Conservation (phyloP, 2,113 vertebrate genomes). For the Rhinopithecus roxellana region DNA sequence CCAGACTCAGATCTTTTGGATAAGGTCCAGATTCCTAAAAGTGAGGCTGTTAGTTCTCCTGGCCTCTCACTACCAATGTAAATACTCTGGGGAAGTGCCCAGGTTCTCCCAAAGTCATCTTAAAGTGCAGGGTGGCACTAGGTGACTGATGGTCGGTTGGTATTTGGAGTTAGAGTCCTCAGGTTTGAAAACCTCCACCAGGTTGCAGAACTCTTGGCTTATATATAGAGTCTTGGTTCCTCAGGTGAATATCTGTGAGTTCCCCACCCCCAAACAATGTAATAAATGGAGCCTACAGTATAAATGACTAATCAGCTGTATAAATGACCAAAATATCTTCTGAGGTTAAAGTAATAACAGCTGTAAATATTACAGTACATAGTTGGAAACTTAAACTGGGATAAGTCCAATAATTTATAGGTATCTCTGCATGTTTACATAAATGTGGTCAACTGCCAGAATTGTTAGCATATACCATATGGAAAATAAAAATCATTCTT, state of each 20-base stretch:
- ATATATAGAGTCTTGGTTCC: not conserved
- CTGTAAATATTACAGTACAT: slow-evolving; percentile 60
- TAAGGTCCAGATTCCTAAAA: not conserved
- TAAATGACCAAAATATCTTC: slow-evolving; percentile 64
- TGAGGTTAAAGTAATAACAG: slow-evolving; percentile 71
- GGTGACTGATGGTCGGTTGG: not conserved
- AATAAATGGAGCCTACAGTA: slow-evolving; percentile 40
- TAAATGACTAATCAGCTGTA: slow-evolving; percentile 67
- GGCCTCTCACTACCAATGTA: not conserved
- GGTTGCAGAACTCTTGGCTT: not conserved
- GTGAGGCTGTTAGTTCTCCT: not conserved
- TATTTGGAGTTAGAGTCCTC: not conserved
- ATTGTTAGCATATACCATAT: slow-evolving; percentile 62
- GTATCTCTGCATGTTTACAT: slow-evolving; percentile 67
- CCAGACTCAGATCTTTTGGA: not conserved
- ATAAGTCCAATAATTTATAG: slow-evolving; percentile 70
- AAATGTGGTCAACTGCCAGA: slow-evolving; percentile 69
- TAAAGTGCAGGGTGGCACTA: not conserved
- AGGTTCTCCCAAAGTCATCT: not conserved
- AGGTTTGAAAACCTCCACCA: not conserved
- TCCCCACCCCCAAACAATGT: slow-evolving; percentile 45
- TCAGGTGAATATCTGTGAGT: not conserved
- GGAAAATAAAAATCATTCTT: slow-evolving; percentile 62
- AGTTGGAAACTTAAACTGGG: slow-evolving; percentile 65
- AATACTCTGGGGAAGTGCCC: not conserved